Evolutionary conservation across 2,797 vertebrate species (phyloP), one percentile per base, ranked within the genome.

Genomic region (Orestias chungarensis): DNA sequence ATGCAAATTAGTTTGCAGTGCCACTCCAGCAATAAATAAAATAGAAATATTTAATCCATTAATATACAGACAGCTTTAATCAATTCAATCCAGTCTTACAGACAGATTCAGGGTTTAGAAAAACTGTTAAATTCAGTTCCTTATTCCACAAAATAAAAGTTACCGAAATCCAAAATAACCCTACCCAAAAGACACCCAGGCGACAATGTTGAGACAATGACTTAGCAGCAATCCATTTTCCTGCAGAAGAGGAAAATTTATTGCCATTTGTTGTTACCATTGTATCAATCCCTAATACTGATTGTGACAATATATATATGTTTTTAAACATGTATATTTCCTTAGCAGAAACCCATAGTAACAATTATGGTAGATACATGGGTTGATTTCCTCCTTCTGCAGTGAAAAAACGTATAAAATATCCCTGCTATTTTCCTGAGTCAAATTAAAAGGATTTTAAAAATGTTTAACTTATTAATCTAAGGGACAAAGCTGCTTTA

Each of bases 401-500:
- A 61, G 0, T 38, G 18, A 38, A 4, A 61, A n/a, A 2, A 38
- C 12, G 0, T 61, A 20, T 38, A 61, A 61, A n/a, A 61, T 11
- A 33, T 62, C 23, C 35, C 23, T 40, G 5, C 10, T 62, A 5
- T 62, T 40, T n/a, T n/a, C 23, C n/a, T 59, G 31, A 59, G 11
- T 62, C 23, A 40, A 40, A 20, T 40, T 25, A 62, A 62, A n/a
- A 40, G 4, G 40, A 62, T 40, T 74, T 15, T 65, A 43, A 78
- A 38, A 20, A 64, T 3, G 0, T 76, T 78, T 73, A 65, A 76
- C 25, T 42, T 46, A 66, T 18, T 52, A 42, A 61, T 47, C 9
- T 71, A 64, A 64, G 33, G 68, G 20, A 59, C 42, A 64, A 66
- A 77, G 44, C 49, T 71, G 38, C 29, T 81, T 80, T 70, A 68